Evolutionary conservation across 2,888 invertebrate species (phyloP).

Genomic region (Erebia aethiops): DNA sequence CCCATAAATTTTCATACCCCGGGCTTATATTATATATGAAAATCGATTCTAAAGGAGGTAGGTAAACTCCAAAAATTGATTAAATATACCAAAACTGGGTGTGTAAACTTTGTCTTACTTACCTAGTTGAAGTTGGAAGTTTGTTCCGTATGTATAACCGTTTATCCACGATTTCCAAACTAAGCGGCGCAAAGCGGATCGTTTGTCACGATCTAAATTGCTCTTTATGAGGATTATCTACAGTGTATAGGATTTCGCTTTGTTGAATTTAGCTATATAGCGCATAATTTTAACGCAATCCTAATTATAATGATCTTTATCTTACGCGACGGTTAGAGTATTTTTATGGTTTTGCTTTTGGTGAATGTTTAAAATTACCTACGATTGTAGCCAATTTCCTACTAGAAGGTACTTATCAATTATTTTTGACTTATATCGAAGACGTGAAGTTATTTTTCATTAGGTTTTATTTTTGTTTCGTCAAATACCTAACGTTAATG

Average conservation of each 20-base stretch:
- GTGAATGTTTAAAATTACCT: too few relatives aligned
- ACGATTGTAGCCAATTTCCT: too few relatives aligned
- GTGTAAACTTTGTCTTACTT: neutral
- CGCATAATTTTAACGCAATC: slow-evolving; percentile 14
- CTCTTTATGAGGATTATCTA: slow-evolving; percentile 79
- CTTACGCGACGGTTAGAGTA: neutral
- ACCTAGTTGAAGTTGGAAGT: neutral
- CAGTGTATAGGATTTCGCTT: slow-evolving; percentile 34
- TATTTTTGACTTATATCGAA: too few relatives aligned
- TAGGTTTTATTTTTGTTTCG: too few relatives aligned
- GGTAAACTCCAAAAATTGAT: too few relatives aligned
- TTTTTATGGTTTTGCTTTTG: neutral
- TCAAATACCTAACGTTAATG: too few relatives aligned
- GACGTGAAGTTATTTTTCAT: too few relatives aligned
- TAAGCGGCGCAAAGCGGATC: slow-evolving; percentile 66
- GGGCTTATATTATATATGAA: too few relatives aligned
- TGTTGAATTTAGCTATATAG: slow-evolving; percentile 20
- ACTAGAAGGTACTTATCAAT: too few relatives aligned
- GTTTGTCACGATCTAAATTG: slow-evolving; percentile 79
- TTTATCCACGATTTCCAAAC: slow-evolving; percentile 74
- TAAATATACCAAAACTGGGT: too few relatives aligned
- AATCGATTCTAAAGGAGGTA: too few relatives aligned
- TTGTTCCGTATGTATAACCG: slow-evolving; percentile 4
- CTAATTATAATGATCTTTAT: slow-evolving; percentile 14
- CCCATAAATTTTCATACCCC: too few relatives aligned